Conservation (phyloP, 2,797 vertebrate genomes). For the Glossophaga mutica region DNA sequence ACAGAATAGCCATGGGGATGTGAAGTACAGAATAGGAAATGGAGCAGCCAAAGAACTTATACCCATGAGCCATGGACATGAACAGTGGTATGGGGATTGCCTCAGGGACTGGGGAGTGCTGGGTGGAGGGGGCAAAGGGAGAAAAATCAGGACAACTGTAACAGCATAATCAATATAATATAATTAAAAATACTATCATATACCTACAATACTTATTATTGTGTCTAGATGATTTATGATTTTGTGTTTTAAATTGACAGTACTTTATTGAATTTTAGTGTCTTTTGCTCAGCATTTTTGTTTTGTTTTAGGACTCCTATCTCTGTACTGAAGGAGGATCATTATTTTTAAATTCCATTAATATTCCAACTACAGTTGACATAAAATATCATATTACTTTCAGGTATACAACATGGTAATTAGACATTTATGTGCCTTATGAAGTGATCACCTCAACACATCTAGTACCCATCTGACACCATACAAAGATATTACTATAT, state of each 20-base stretch:
- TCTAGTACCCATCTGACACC: neutral
- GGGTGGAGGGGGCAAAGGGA: too few species aligned
- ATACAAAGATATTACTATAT: neutral
- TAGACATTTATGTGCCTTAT: neutral
- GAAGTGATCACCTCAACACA: neutral
- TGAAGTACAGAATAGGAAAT: too few species aligned
- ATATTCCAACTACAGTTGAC: neutral
- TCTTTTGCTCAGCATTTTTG: neutral
- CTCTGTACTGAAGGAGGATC: neutral
- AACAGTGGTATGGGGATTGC: too few species aligned
- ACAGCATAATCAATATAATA: too few species aligned
- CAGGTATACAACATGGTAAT: too few species aligned
- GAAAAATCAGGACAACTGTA: too few species aligned
- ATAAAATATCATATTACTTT: too few species aligned
- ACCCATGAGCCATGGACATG: too few species aligned
- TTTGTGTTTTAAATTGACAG: neutral
- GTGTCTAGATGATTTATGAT: neutral
- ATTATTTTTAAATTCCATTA: neutral
- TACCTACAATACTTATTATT: neutral
- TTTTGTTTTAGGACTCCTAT: neutral
- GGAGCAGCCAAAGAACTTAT: too few species aligned
- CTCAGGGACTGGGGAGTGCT: too few species aligned
- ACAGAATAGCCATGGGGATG: too few species aligned
- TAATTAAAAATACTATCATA: neutral
- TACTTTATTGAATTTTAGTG: neutral